Evolutionary conservation across 2,113 vertebrate species (phyloP), one percentile per base, ranked within the genome.

Genomic region (Neogale vison): DNA sequence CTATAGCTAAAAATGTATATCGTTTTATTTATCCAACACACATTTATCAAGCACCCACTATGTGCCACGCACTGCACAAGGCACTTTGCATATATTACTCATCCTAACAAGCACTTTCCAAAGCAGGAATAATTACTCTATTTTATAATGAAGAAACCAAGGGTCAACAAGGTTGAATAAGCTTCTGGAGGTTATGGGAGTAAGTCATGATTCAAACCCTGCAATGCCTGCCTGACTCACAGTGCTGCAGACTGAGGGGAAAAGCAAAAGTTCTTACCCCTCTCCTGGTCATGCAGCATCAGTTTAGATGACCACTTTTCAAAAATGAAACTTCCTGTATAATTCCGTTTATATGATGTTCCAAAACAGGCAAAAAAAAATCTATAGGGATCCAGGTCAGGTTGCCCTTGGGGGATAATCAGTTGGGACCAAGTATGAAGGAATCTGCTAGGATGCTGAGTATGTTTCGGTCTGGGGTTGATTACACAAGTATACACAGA

Each of bases 41-140:
- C 26, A 90, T 72, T 91, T 90, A 50, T 42, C 42, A 63, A 67
- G 82, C 69, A 93, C 13, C 57, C 23, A 45, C 36, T 42, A 11
- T 71, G 45, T 81, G 59, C 65, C 80, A 91, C 55, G 21, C 17
- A 47, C n/a, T 67, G 18, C 76, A 52, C 10, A 24, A 88, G 39
- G 47, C 29, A 63, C 50, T 92, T 95, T 39, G 80, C 21, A 29
- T 81, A 20, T 77, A 50, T 26, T 57, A 36, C 13, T 95, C 18
- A 57, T 86, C n/a, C 24, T 85, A 67, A 96, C 15, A 45, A 91
- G 76, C 82, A 76, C 67, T 50, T 85, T 87, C 18, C 47, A 96
- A 87, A 47, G 36, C n/a, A 87, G 69, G 39, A 67, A 71, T 77
- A 29, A 74, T 52, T 79, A 47, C 69, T 93, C 20, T 83, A 50